Evolutionary conservation across 2,888 invertebrate species (phyloP), one percentile per base, ranked within the genome.

Genomic region (Pollenia angustigena): DNA sequence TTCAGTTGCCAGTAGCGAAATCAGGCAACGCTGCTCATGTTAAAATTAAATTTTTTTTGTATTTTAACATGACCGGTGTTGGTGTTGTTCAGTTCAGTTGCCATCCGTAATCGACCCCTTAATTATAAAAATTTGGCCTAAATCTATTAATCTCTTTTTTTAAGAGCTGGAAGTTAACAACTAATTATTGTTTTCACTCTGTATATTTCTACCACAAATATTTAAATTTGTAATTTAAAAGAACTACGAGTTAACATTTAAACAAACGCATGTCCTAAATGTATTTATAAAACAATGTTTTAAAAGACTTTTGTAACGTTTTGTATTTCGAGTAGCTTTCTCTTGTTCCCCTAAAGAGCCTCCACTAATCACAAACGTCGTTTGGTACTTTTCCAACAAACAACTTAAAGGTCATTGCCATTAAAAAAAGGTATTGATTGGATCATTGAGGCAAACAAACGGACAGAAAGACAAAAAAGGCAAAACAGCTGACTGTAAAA

Each of bases 391-490:
- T n/a, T 46, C 2, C 48, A 58, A 46, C 48, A 60, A 60, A 50
- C 40, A 68, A 11, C 6, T 23, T 23, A 75, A 69, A 81, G 75
- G 68, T 81, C 75, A 58, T 68, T 81, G 75, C 68, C 81, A 74
- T 66, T 12, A 58, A 50, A 11, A 8, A 1, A 46, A n/a, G 12
- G 23, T 32, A 54, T 42, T 62, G 16, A 48, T 68, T 68, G n/a
- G 40, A 11, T 23, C 32, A 54, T 64, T 76, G 32, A 60, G 11
- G 9, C 11, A 32, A 48, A 3, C 46, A 42, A 46, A 23, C 50
- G 60, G n/a, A 3, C 40, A 50, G 32, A 2, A 8, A n/a, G 7
- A 23, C 14, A 16, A 23, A 23, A 23, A 23, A 23, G 1, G 23
- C 23, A 23, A 16, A 46, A 48, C 54, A 54, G 54, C 18, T 58